Conservation (phyloP, 2,113 vertebrate genomes). For the Camelus dromedarius region DNA sequence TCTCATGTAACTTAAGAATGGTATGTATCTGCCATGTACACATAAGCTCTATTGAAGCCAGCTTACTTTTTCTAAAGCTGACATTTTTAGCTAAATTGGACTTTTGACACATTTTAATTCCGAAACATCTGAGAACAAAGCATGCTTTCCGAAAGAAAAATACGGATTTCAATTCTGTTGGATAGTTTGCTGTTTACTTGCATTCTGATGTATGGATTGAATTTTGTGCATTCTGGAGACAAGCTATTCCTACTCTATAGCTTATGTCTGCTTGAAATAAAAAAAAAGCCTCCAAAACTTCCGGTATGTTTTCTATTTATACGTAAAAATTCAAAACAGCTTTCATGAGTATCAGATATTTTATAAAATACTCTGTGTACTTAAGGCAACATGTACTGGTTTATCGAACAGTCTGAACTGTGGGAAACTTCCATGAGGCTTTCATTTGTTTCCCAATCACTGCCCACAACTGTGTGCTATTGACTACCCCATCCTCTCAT, state of each 20-base stretch:
- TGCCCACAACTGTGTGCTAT: neutral
- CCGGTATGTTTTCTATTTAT: neutral
- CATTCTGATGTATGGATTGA: neutral
- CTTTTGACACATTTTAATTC: neutral
- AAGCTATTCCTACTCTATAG: neutral
- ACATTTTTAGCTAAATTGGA: constrained; percentile 5
- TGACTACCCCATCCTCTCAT: neutral
- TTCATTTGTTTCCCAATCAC: neutral
- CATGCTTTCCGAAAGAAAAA: neutral
- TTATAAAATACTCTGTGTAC: neutral
- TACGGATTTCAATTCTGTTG: neutral
- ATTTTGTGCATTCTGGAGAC: neutral
- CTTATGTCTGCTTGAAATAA: neutral
- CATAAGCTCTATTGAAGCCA: neutral
- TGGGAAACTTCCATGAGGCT: neutral
- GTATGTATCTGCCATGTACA: neutral
- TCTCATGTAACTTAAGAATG: neutral
- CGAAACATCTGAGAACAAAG: neutral
- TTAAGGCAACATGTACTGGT: neutral
- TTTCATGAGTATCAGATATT: constrained; percentile 38
- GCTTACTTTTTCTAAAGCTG: constrained; percentile 1
- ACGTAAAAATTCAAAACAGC: neutral
- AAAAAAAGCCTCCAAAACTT: neutral
- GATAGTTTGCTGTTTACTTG: neutral
- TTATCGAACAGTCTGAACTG: neutral